Evolutionary conservation across 2,888 invertebrate species (phyloP).

Genomic region (Pristionchus arcanus): DNA sequence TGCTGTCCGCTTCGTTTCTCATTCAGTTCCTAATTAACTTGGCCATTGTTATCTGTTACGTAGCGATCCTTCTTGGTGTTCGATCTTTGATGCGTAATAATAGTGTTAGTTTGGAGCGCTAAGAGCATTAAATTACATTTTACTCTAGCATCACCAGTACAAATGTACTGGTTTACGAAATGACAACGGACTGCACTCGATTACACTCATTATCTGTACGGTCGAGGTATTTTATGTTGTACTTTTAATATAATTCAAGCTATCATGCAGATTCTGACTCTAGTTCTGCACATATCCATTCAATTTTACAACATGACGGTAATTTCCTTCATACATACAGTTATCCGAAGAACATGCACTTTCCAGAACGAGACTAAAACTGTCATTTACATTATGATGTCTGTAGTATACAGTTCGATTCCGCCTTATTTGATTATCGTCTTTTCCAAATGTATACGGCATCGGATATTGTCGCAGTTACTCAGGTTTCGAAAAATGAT

Average conservation of each 20-base stretch:
- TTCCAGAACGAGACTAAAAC: neutral
- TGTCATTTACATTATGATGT: neutral
- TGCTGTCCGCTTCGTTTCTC: neutral
- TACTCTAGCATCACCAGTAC: neutral
- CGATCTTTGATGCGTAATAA: neutral
- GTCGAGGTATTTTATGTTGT: neutral
- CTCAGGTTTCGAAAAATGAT: neutral
- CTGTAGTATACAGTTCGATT: neutral
- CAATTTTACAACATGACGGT: neutral
- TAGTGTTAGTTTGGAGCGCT: neutral
- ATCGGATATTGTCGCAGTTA: neutral
- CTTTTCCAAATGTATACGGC: neutral
- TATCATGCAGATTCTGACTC: neutral
- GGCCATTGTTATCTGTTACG: neutral
- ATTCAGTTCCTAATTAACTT: neutral
- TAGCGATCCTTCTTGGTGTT: neutral
- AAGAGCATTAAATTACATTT: neutral
- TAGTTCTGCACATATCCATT: neutral
- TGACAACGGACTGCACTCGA: neutral
- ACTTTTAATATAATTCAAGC: neutral
- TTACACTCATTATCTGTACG: neutral
- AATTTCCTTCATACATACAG: too few species aligned
- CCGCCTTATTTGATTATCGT: neutral
- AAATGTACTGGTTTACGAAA: neutral
- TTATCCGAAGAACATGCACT: neutral